Base-by-base conservation (phyloP, 2,113 vertebrate genomes). In the Oreochromis spilurus region DNA sequence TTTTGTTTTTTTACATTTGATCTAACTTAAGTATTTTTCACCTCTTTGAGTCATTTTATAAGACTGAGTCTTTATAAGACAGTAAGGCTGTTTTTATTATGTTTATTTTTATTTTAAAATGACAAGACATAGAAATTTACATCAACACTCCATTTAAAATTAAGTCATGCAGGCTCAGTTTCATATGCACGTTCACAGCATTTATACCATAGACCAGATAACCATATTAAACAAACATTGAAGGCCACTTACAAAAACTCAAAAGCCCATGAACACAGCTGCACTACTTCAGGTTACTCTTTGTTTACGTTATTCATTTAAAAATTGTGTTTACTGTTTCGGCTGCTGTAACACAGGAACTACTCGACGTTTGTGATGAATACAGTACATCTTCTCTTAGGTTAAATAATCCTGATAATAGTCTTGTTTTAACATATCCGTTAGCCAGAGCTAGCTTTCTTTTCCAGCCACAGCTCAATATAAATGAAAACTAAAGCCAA, bases 1-100 rank as follows among this genome's bases (percentile, higher is more conserved):
- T 4, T 1, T 1, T 5, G 0, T 2, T 2, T 6, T 65, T 7
- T 2, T 0, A 62, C 34, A 67, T 38, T 13, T 38, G 38, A 67
- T 38, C 34, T 38, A 67, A 13, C 19, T 13, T 38, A 6, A 38
- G 2, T 38, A 38, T 24, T 70, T 70, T 43, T 70, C 0, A 70
- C 5, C 36, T 40, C 36, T 70, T 70, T 2, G 62, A 67, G 62
- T 40, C 7, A 70, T 26, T 70, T 43, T 70, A 24, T 70, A 70
- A 70, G 65, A 70, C 17, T 12, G 5, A 36, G 58, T 62, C 0
- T 65, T 36, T 5, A 36, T 36, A 36, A 65, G 17, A 65, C 31
- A 38, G 17, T 65, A 65, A 38, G 17, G 16, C 13, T 29, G 67
- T 0, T 72, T 45, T 29, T 45, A 17, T 72, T 26, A 48, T 0